Conservation (phyloP, 2,797 vertebrate species). For the Aratinga solstitialis region DNA sequence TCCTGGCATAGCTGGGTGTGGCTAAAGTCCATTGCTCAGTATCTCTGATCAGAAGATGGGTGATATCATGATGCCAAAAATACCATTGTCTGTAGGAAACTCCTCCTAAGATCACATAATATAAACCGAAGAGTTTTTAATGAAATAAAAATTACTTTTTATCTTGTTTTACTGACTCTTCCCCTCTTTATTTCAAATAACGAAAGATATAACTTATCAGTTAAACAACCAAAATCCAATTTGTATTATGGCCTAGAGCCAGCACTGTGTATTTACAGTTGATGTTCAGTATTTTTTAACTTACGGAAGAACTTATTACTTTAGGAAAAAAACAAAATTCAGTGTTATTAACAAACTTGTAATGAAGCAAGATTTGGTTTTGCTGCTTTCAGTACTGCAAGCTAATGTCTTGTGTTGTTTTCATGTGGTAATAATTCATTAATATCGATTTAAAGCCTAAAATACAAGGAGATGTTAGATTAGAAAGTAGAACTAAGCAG, state of each 20-base stretch:
- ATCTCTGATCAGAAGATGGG: conserved; percentile 36
- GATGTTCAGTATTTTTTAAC: background rate
- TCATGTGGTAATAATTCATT: background rate
- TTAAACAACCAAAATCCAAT: conserved; percentile 34
- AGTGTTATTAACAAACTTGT: background rate
- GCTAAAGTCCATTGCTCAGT: conserved; percentile 9
- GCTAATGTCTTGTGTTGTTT: background rate
- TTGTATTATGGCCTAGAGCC: conserved; percentile 6
- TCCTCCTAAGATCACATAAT: conserved; percentile 45
- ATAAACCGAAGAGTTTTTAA: conserved; percentile 17
- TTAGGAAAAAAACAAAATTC: background rate
- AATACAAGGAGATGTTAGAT: background rate
- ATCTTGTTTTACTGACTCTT: conserved; percentile 26
- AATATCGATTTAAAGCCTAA: background rate
- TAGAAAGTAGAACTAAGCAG: background rate
- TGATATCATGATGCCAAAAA: conserved; percentile 38
- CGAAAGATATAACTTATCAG: background rate
- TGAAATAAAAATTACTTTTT: conserved; percentile 29
- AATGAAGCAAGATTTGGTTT: background rate
- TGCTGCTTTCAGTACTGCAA: background rate
- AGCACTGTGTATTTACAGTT: background rate
- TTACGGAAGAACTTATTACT: background rate
- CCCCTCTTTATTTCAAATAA: conserved; percentile 33
- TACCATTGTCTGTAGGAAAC: conserved; percentile 59
- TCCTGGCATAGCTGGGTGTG: conserved; percentile 49